phyloP scores from a whole-genome alignment of 2,797 vertebrate genomes.

The Scomberomorus guttatus region DNA sequence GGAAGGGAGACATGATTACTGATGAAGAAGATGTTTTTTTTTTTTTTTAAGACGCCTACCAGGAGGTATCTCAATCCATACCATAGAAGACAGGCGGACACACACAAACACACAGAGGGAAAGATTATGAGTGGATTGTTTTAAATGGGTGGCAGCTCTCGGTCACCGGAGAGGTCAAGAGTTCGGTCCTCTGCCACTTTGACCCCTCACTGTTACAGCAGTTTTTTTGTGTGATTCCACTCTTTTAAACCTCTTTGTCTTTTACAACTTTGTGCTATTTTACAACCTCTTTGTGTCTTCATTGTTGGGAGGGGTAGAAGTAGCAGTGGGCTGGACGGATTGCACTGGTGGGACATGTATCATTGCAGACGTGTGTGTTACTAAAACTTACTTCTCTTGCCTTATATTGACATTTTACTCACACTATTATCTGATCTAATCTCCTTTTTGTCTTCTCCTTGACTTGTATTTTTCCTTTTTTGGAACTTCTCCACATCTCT shows the following conservation, averaged over 20 bases:
- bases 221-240: conserved; percentile 54
- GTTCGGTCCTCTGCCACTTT: conserved; percentile 78
- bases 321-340: conserved; percentile 39
- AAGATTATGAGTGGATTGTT: conserved; percentile 73
- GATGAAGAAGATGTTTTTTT: conserved; percentile 60
- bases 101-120: conserved; percentile 18
- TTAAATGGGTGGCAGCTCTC: conserved; percentile 70
- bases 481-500: conserved; percentile 16
- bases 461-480: neutral
- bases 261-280: conserved; percentile 80
- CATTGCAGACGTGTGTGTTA: conserved; percentile 35
- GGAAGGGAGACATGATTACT: conserved; percentile 61
- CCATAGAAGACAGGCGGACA: conserved; percentile 4
- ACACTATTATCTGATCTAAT: neutral
- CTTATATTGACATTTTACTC: conserved; percentile 22
- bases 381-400: neutral
- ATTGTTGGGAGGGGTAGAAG: conserved; percentile 56
- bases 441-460: neutral
- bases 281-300: conserved; percentile 79
- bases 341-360: conserved; percentile 40
- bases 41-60: conserved; percentile 49
- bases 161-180: conserved; percentile 80
- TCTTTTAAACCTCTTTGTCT: conserved; percentile 71
- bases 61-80: conserved; percentile 43
- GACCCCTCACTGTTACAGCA: conserved; percentile 75